Evolutionary conservation across 1,140 invertebrate genomes (phyloP).

Genomic region (Lasioglossum albipes): DNA sequence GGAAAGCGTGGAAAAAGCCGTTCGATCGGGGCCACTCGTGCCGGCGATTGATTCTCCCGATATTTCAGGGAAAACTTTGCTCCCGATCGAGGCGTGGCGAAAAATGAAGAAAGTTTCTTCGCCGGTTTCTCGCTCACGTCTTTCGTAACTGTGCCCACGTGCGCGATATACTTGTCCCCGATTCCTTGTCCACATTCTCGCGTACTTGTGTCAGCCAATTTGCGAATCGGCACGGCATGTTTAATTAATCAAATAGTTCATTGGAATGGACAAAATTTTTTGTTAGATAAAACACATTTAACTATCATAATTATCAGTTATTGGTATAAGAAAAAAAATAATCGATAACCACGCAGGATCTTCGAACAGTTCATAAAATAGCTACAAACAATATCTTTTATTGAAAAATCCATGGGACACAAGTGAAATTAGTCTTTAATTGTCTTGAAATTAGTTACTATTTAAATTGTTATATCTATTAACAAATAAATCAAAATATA

Average conservation of each 20-base stretch:
- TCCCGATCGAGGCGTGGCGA: conserved; percentile 57
- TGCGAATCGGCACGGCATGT: background rate
- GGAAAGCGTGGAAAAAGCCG: conserved; percentile 48
- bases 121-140: conserved; percentile 69
- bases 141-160: conserved; percentile 68
- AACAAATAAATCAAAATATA: no score
- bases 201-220: background rate
- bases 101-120: conserved; percentile 78
- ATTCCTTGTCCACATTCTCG: conserved; percentile 35
- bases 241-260: background rate
- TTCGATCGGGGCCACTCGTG: conserved; percentile 63
- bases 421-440: no score
- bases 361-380: no score
- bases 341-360: no score
- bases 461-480: no score
- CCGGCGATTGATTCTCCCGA: conserved; percentile 76
- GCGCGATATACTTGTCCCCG: conserved; percentile 54
- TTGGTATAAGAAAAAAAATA: no score
- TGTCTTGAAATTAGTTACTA: no score
- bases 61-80: conserved; percentile 69
- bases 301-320: no score
- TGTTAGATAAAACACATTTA: no score
- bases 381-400: no score
- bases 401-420: no score
- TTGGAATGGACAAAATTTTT: no score